Evolutionary conservation across 1,140 invertebrate species (phyloP), one percentile per base, ranked within the genome.

Genomic region (Grapholita molesta): DNA sequence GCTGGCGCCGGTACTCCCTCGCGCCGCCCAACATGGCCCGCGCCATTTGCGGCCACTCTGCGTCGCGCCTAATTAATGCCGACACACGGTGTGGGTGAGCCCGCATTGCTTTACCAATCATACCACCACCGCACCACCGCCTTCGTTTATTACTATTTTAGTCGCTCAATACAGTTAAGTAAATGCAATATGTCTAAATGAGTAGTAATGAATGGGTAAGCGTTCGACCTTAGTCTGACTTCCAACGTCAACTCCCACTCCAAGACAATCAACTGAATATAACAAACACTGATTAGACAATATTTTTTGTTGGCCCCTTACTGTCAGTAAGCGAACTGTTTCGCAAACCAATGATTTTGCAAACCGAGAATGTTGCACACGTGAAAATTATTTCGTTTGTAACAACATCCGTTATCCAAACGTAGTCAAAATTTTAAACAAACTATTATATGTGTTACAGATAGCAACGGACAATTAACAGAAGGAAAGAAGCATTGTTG

Each of bases 61-160:
- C 72, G 78, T 73, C 80, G 82, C 72, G 75, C 85, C 84, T 88
- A 88, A 86, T 89, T 88, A 88, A 82, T 77, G 77, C 68, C 61
- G 70, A 70, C 77, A 72, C 68, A 68, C 73, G 78, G 83, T 85
- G 88, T 90, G 88, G 88, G 86, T 84, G 88, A 85, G 71, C 84
- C 81, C 82, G 82, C 79, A 86, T 84, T 80, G 76, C 79, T 81
- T 48, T 70, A 64, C 70, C 75, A 61, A 61, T 61, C 55, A 61
- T 61, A 61, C 55, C 55, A 61, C 55, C 55, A 61, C 53, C 72
- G 64, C 74, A 78, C 69, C 71, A 68, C 78, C 83, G 83, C 80
- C 84, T 83, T 83, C 80, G 80, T 86, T 78, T 85, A 83, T 82
- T 85, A 77, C 82, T 84, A 85, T 86, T 84, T 86, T 79, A 85